These are phyloP conservation scores for Leptura quadrifasciata DNA, from an alignment of 2,888 invertebrate species.

Conservation along the genomic window DNA sequence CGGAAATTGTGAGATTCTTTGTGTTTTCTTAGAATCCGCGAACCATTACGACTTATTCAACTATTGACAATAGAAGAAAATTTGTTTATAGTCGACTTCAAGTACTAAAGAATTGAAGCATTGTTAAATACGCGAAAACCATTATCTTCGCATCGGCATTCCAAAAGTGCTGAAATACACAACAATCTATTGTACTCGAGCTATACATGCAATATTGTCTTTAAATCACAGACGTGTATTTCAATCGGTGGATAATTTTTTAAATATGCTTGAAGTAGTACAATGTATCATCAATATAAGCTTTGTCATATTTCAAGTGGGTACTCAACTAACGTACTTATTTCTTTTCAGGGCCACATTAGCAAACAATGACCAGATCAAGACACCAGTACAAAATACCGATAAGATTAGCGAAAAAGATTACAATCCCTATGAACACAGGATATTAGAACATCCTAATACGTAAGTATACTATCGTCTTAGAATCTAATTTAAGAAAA, in stretches of 20 bases:
- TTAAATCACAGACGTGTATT: not conserved
- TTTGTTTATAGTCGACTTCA: no score
- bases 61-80: no score
- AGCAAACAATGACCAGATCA: conserved; percentile 63
- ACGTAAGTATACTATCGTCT: conserved; percentile 55
- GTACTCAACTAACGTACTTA: not conserved
- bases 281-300: not conserved
- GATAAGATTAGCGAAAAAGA: conserved; percentile 54
- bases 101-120: no score
- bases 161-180: no score
- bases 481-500: not conserved
- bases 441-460: conserved; percentile 62
- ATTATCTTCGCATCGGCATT: no score
- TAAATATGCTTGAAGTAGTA: not conserved
- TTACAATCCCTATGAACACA: conserved; percentile 62
- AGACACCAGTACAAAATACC: conserved; percentile 57
- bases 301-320: not conserved
- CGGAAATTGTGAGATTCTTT: no score
- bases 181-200: no score
- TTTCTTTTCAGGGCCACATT: conserved; percentile 56
- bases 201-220: no score
- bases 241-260: not conserved
- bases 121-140: no score
- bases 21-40: no score
- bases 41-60: no score